phyloP scores from a whole-genome alignment of 2,113 vertebrate species.

The Anolis carolinensis region DNA sequence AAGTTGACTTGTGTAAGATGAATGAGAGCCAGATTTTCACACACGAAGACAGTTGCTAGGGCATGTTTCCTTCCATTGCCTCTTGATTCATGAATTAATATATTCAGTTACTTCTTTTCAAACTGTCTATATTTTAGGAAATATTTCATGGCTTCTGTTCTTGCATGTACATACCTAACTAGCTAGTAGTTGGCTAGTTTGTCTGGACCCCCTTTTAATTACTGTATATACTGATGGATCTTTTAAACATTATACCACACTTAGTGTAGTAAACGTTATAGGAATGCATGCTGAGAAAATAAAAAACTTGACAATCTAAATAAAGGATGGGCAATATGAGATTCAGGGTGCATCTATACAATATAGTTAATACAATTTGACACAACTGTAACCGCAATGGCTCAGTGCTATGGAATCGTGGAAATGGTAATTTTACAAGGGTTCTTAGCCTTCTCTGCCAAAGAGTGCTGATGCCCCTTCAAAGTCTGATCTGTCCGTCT shows the following conservation, averaged over 20 bases:
- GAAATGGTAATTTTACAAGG: no score
- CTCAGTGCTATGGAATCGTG: no score
- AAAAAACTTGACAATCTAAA: not conserved
- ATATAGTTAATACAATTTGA: no score
- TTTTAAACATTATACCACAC: not conserved
- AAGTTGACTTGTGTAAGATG: constrained; percentile 78
- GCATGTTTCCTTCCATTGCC: constrained; percentile 71
- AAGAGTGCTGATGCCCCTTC: no score
- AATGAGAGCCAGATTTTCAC: constrained; percentile 70
- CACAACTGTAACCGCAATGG: no score
- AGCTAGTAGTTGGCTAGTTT: not conserved
- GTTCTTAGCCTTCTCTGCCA: no score
- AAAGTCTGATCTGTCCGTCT: not conserved
- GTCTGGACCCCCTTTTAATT: constrained; percentile 1
- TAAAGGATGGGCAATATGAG: constrained; percentile 9
- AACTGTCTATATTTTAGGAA: constrained; percentile 48
- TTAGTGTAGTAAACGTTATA: not conserved
- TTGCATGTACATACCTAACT: constrained; percentile 34
- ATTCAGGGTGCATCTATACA: no score
- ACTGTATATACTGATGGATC: constrained; percentile 18
- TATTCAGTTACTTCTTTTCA: constrained; percentile 68
- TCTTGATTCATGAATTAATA: constrained; percentile 73
- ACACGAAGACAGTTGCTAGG: constrained; percentile 77
- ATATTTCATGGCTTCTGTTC: constrained; percentile 39
- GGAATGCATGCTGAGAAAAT: constrained; percentile 11